Conservation (phyloP, 2,888 invertebrate species). For the Troglohyphantes excavatus region DNA sequence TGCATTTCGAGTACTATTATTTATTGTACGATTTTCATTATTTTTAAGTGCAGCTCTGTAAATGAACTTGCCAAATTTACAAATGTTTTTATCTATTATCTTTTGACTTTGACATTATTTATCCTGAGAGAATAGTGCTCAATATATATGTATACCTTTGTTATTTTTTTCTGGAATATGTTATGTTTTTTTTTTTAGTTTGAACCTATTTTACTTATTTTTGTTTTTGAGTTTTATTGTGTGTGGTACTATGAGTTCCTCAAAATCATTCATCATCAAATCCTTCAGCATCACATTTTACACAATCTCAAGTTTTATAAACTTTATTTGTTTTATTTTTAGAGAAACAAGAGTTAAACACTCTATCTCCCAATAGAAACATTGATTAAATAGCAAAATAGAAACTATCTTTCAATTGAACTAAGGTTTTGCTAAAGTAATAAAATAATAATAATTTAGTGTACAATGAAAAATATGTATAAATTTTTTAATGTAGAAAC, state of each 20-base stretch:
- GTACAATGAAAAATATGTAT: no score
- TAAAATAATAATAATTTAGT: no score
- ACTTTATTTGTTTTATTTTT: background rate
- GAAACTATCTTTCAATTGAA: background rate
- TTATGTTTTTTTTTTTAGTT: background rate
- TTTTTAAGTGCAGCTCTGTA: background rate
- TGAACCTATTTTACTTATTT: background rate
- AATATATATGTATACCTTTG: background rate
- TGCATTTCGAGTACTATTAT: background rate
- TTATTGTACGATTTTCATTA: background rate
- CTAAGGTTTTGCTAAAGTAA: background rate
- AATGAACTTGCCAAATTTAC: background rate
- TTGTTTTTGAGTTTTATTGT: background rate
- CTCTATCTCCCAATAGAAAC: background rate
- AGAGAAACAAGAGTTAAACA: background rate
- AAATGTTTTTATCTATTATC: background rate
- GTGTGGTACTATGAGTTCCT: conserved; percentile 6
- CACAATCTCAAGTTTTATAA: background rate
- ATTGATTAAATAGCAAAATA: background rate
- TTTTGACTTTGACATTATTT: background rate
- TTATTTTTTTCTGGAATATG: background rate
- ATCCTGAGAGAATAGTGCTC: background rate
- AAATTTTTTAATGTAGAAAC: no score
- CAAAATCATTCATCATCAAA: conserved; percentile 4
- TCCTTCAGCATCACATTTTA: background rate